Evolutionary conservation across 1,140 invertebrate genomes (phyloP), one percentile per base, ranked within the genome.

Genomic region (Psilanteris sp.): DNA sequence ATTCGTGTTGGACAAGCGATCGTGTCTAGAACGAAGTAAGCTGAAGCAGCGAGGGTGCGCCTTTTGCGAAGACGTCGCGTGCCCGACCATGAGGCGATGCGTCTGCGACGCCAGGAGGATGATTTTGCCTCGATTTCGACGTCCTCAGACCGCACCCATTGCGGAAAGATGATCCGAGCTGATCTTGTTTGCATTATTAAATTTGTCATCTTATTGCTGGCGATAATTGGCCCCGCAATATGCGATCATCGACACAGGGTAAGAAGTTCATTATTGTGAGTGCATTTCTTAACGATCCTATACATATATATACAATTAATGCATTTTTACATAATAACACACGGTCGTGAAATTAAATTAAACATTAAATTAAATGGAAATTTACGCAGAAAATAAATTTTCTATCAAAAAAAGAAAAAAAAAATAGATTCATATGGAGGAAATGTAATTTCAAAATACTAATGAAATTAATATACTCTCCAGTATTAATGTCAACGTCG

Each of bases 81-180:
- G 70, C 44, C 52, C 59, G 70, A 74, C 61, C 61, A 67, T 74
- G 71, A 55, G 61, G 62, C 72, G 72, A 75, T 68, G 72, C 61
- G 61, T 74, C 61, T 64, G 54, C 71, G 26, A 61, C 54, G 71
- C 71, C 55, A 64, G 50, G 72, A 76, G 72, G 72, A 68, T 76
- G 72, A 55, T 31, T 76, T 22, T 70, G 55, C 72, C 64, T 64
- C 64, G 64, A 59, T 70, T 59, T 59, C 72, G 72, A 70, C 64
- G 50, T 70, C 72, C 52, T 70, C 72, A 64, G 57, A 64, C 57
- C 57, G 57, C 72, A 37, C 27, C 64, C 32, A 27, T 54, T 32
- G 64, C 64, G 64, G 72, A 64, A 68, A 76, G 57, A 76, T 76
- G 64, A 76, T 70, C 66, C 59, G 15, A 14, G 26, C 50, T 48